These are phyloP conservation scores for Drosophila ercepeae DNA, from an alignment of 1,140 invertebrate genomes.

Conservation along the genomic window DNA sequence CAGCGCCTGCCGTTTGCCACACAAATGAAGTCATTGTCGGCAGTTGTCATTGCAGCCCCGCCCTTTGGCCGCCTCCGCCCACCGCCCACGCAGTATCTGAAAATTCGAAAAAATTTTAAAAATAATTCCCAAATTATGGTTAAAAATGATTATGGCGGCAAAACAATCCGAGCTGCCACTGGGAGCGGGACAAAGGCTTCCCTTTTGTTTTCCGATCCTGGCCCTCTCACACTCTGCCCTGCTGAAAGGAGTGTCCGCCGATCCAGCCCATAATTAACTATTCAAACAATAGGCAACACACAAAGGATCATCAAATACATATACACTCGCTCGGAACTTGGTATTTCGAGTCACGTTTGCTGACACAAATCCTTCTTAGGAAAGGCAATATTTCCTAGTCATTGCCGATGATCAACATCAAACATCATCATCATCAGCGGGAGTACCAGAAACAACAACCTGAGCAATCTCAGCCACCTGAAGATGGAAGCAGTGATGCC, in stretches of 20 bases:
- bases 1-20: slow-evolving; percentile 36
- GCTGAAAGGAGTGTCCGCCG: slow-evolving; percentile 70
- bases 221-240: slow-evolving; percentile 16
- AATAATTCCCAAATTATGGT: slow-evolving; percentile 76
- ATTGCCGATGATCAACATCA: slow-evolving; percentile 64
- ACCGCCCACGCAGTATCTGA: slow-evolving; percentile 20
- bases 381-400: slow-evolving; percentile 80
- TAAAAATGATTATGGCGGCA: slow-evolving; percentile 63
- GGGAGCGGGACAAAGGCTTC: slow-evolving; percentile 26
- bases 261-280: slow-evolving; percentile 82
- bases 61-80: slow-evolving; percentile 28
- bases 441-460: slow-evolving; percentile 27
- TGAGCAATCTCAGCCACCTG: slow-evolving; percentile 40
- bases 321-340: slow-evolving; percentile 48
- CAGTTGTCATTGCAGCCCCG: slow-evolving; percentile 75
- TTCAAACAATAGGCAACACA: slow-evolving; percentile 75
- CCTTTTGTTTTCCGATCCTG: slow-evolving; percentile 16
- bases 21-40: slow-evolving; percentile 79
- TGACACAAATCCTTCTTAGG: slow-evolving; percentile 80
- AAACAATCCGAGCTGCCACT: slow-evolving; percentile 49
- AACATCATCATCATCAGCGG: slow-evolving; percentile 58
- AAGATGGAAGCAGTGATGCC: slow-evolving; percentile 19
- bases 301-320: slow-evolving; percentile 74
- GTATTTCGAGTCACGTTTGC: slow-evolving; percentile 79
- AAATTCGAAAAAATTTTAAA: slow-evolving; percentile 64